Base-by-base conservation (phyloP, 2,797 vertebrate genomes). In the Synanceia verrucosa region DNA sequence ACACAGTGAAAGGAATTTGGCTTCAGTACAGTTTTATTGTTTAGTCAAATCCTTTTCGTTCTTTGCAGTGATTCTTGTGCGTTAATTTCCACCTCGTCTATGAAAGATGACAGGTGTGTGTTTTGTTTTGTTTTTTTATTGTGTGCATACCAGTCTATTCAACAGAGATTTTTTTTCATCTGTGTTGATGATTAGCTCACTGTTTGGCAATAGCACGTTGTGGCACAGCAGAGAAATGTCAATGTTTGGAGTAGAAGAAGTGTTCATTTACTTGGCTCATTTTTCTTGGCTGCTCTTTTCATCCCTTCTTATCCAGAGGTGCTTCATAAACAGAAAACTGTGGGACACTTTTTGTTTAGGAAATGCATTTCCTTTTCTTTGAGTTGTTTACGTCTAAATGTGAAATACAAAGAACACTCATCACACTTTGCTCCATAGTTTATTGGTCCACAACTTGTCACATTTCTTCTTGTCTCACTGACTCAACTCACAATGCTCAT, bases 181-280 rank as follows among this genome's bases (percentile, higher is more conserved):
- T 23, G 44, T 70, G 86, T 86, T 58, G 81, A 88, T 85, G 59
- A 88, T 88, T 86, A 84, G 85, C 82, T 86, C 67, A 18, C 24
- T 65, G 28, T 84, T 78, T 64, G 66, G 76, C 64, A 44, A 24
- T 2, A 34, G 62, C 71, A 59, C n/a, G 6, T 58, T 34, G 73
- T 46, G 57, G 65, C 76, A 68, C n/a, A 64, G 79, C 63, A 3
- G 5, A 80, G 75, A 88, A 78, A 85, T 63, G 82, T 76, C 51
- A 64, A 1, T n/a, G 58, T 79, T 63, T 85, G 84, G 39, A 31
- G 89, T 28, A 5, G 46, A 29, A 58, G 55, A 41, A 76, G 73
- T 70, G 79, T 72, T 39, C 55, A 71, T 79, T 59, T 18, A 57
- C 44, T 63, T 5, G 4, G 26, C 67, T 56, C 10, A 2, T 78